Percentiles rank a stretch among this genome's conserved stretches.
phyloP scores from a whole-genome alignment of 92 coral and sea anemone species.

The Plumapathes pennacea region DNA sequence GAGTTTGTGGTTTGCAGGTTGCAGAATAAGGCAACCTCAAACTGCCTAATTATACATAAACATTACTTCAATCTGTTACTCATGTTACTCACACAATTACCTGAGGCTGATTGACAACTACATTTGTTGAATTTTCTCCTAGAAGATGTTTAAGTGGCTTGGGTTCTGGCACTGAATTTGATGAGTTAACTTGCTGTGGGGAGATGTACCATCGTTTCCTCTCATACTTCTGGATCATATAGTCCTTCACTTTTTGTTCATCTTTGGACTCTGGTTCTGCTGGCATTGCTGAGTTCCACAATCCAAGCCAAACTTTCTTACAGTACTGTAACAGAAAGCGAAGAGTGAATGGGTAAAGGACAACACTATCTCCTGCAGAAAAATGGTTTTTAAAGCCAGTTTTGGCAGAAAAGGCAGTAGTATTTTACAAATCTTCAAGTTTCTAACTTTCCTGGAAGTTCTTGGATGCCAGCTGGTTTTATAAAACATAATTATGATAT shows the following conservation, averaged over 20 bases:
- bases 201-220: slow-evolving; percentile 96
- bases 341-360: too few species aligned
- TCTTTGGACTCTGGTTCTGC: slow-evolving; percentile 98
- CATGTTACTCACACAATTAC: slow-evolving; percentile 6
- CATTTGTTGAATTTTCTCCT: slow-evolving; percentile 74
- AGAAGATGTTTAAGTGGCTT: slow-evolving; percentile 93
- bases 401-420: too few species aligned
- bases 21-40: too few species aligned
- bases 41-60: too few species aligned
- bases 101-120: slow-evolving; percentile 35
- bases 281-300: slow-evolving; percentile 89
- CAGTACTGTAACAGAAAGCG: slow-evolving; percentile 66
- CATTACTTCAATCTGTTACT: too few species aligned
- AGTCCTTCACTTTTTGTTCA: slow-evolving; percentile 94
- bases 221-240: slow-evolving; percentile 97
- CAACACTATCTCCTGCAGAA: too few species aligned
- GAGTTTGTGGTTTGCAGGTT: too few species aligned
- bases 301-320: slow-evolving; percentile 94
- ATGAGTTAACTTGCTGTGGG: slow-evolving; percentile 73
- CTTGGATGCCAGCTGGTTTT: too few species aligned
- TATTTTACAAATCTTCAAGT: too few species aligned
- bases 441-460: too few species aligned
- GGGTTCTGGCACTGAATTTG: slow-evolving; percentile 71
- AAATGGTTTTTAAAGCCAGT: too few species aligned
- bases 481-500: too few species aligned